Evolutionary conservation across 2,113 vertebrate species (phyloP), one percentile per base, ranked within the genome.

Genomic region (Oxygymnocypris stewartii): DNA sequence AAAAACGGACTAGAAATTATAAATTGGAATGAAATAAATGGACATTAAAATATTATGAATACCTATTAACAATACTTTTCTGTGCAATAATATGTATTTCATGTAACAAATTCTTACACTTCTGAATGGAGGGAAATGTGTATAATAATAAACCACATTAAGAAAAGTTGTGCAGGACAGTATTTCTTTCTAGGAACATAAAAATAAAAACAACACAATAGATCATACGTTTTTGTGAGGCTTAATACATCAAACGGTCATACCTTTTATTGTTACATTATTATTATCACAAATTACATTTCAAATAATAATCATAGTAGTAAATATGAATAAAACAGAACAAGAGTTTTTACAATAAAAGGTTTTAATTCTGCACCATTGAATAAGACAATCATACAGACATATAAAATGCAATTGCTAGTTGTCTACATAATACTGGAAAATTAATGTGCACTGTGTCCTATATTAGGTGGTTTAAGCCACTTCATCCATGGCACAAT

Each of bases 361-460:
- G 63, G 65, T 61, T 85, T 84, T 59, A 40, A 82, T 86, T 86
- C 69, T 77, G 82, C 80, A 77, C 73, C 63, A 59, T 25, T 80
- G 67, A 51, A 83, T 83, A 83, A 79, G 51, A 79, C 35, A 85
- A 23, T 59, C 81, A 67, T 49, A 74, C 67, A 25, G 51, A 86
- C 69, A 82, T 78, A 76, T 57, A 81, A 59, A 86, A 82, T 51
- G 85, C 44, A 81, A 82, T 76, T 49, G 23, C 57, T 87, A 89
- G 49, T 54, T 65, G 47, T 86, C 65, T 77, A 87, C 61, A 51
- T 87, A 88, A 90, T 88, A 88, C 90, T 90, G 87, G 63, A 87
- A 90, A 86, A 65, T 84, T 82, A 44, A 37, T 81, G 65, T 86
- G n/a, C 76, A 85, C 67, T 79, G 69, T 85, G 37, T 84, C 65